Evolutionary conservation across 2,888 invertebrate species (phyloP), one percentile per base, ranked within the genome.

Genomic region (Ctenicera cuprea): DNA sequence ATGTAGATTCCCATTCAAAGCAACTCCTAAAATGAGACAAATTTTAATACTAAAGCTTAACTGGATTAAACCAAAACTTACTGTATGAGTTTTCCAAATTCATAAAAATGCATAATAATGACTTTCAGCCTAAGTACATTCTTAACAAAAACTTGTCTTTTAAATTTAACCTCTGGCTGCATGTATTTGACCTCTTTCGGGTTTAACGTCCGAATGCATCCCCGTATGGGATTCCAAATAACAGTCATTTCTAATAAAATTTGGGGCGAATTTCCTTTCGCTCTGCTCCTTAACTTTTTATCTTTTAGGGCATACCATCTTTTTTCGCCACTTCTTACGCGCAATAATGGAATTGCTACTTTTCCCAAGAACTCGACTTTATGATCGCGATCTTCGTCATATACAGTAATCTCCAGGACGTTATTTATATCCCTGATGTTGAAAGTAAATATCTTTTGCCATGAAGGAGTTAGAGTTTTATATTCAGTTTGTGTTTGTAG

Each of bases 361-460:
- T 96, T 97, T 0, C 99, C 99, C 12, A 99, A 89, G 86, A 99
- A 99, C 86, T 99, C 99, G 11, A 97, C 97, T 87, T 98, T 98
- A 86, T 98, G 98, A 85, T 98, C 97, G 74, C 97, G 92, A 86
- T 99, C 99, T 88, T 99, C 99, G 84, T 99, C 99, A 86, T 94
- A 99, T 0, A 99, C 97, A 0, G 98, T 98, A 64, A 99, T 89
- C 84, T 99, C 99, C 78, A 99, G 88, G 61, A 96, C 93, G 65
- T 97, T 95, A 82, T 98, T 97, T 78, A 99, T 96, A 85, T 99
- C 99, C 85, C 97, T 96, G n/a, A 96, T 92, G 86, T 95, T 95
- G 85, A 99, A 98, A 52, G 97, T 97, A 86, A 99, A 99, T 79
- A 98, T 96, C 88, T 99, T 99, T 89, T 98, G 97, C 99, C 99